phyloP scores from a whole-genome alignment of 2,888 invertebrate species.

The Rhaphigaster nebulosa region DNA sequence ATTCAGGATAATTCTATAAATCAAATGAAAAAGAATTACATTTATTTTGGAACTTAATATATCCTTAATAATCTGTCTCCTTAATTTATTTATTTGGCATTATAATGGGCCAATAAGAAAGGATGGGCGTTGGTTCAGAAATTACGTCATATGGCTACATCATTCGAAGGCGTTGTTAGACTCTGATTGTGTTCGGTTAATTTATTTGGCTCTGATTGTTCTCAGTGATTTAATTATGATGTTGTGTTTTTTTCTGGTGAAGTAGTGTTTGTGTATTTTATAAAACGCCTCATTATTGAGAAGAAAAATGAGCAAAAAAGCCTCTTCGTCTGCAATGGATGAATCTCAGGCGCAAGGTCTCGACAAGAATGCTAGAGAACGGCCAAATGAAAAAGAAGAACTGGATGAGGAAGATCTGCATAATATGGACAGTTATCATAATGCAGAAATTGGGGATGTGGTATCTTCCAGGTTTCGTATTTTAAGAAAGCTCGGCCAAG shows the following conservation, averaged over 20 bases:
- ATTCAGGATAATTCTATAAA: neutral
- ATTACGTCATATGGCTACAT: neutral
- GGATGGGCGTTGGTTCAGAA: neutral
- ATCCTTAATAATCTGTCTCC: neutral
- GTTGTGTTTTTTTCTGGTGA: neutral
- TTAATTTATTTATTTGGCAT: neutral
- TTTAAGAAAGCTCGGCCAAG: neutral
- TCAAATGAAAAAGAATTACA: neutral
- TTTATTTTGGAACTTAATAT: neutral
- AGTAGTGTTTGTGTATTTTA: neutral
- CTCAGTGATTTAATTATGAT: neutral
- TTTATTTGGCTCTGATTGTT: neutral
- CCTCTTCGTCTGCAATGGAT: neutral
- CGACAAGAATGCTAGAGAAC: neutral
- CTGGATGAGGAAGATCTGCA: neutral
- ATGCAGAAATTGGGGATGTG: neutral
- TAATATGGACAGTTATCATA: neutral
- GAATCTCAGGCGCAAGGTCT: neutral
- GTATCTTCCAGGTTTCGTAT: neutral
- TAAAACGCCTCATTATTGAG: neutral
- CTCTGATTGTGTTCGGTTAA: neutral
- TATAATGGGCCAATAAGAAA: neutral
- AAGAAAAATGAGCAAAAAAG: neutral
- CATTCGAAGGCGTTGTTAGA: neutral
- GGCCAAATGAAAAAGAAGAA: neutral